Base-by-base conservation (phyloP, 2,888 invertebrate species). In the Drosophila cognata region DNA sequence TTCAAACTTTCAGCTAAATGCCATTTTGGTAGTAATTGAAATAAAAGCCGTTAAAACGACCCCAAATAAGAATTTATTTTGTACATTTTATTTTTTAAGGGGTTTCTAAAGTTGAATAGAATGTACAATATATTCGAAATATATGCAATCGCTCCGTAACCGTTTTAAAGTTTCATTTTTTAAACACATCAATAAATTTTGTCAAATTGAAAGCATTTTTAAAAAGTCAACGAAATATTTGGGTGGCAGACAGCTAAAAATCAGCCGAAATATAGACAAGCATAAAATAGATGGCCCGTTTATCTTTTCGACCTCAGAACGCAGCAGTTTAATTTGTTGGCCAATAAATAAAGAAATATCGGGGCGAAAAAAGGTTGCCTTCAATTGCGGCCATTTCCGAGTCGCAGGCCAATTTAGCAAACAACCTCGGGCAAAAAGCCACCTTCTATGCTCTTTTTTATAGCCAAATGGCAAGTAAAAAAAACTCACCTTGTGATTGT, bases 401-500 rank as follows among this genome's bases (percentile, higher is more conserved):
- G 75, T 62, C 79, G 18, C 50, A 63, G 62, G 62, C 78, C 73
- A 77, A 72, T 77, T 64, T 62, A 51, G 58, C 50, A 71, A 71
- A 68, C 21, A 68, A 50, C 71, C 62, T 31, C 52, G 52, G 55
- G 74, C 46, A 16, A 25, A 25, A 16, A 46, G 81, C 64, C 62
- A 69, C 52, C 60, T 46, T 75, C 56, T 38, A 38, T 56, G 38
- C 61, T 46, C 7, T 35, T 35, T 35, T 76, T 80, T 69, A 72
- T 69, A 38, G 79, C 69, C 87, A 84, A 81, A 73, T 74, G 79
- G 82, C 82, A 82, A 68, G 60, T 55, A 50, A 70, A 82, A 82
- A 46, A 46, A 46, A 25, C 92, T 92, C 94, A 96, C 96, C 94
- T 97, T 97, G 93, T 96, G 96, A 92, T 96, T 95, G 94, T 97